phyloP scores from a whole-genome alignment of 2,888 invertebrate species.

The Panorpa germanica region DNA sequence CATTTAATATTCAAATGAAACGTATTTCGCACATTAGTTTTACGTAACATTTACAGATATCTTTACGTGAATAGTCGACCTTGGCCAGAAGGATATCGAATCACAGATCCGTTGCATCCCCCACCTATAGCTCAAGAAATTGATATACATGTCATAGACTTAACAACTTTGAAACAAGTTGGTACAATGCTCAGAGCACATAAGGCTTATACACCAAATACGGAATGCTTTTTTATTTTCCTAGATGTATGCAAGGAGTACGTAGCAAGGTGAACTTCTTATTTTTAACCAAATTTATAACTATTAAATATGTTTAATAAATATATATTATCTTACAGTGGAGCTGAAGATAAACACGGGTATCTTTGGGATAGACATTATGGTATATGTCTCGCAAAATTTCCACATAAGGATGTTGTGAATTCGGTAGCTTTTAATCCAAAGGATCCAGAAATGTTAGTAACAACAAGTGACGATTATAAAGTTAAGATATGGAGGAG shows the following conservation, averaged over 20 bases:
- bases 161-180: conserved; percentile 52
- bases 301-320: conserved; percentile 6
- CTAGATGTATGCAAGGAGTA: conserved; percentile 65
- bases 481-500: conserved; percentile 44
- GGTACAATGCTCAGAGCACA: conserved; percentile 62
- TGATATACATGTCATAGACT: conserved; percentile 71
- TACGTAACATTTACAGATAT: conserved; percentile 32
- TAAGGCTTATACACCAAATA: conserved; percentile 66
- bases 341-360: conserved; percentile 66
- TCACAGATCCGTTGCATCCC: conserved; percentile 56
- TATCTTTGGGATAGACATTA: conserved; percentile 77
- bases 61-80: conserved; percentile 68
- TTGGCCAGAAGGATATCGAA: conserved; percentile 59
- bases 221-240: conserved; percentile 75
- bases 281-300: conserved; percentile 2
- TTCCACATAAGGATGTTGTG: conserved; percentile 61
- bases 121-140: conserved; percentile 76
- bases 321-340: conserved; percentile 29
- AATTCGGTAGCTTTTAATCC: conserved; percentile 77
- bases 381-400: conserved; percentile 53
- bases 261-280: conserved; percentile 47
- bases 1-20: not conserved
- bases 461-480: conserved; percentile 67
- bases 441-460: conserved; percentile 56
- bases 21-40: too few relatives aligned